Percentiles rank a stretch among this genome's conserved stretches.
Conservation (phyloP, 1,140 invertebrate species). For the Trachymyrmex cornetzi region DNA sequence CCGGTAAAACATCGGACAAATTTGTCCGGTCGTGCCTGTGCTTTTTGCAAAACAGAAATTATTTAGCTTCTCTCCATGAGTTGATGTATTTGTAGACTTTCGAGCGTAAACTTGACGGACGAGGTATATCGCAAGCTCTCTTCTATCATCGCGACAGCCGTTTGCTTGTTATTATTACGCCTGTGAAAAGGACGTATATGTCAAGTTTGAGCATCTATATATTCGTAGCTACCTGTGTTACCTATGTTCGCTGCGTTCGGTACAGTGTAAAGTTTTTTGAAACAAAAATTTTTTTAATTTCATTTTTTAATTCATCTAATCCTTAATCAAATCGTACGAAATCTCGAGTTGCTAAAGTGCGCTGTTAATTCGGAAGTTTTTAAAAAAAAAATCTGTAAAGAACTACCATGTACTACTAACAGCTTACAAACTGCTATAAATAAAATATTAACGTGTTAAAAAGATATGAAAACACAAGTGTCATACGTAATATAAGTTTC, state of each 20-base stretch:
- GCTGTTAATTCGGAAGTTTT: not conserved
- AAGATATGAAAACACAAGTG: not conserved
- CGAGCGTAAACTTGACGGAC: slow-evolving; percentile 28
- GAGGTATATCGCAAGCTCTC: not conserved
- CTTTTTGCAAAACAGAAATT: slow-evolving; percentile 48
- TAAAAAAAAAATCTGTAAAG: not conserved
- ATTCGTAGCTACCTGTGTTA: not conserved
- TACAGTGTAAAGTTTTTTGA: not conserved
- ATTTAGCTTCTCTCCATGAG: slow-evolving; percentile 20
- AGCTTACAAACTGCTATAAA: not conserved
- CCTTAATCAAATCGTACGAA: not conserved
- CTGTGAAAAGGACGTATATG: not conserved
- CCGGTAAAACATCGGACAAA: slow-evolving; percentile 28
- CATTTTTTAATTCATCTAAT: not conserved
- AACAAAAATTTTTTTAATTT: slow-evolving; percentile 1
- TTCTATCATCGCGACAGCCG: not conserved
- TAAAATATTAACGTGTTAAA: slow-evolving; percentile 5
- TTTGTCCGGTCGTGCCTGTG: slow-evolving; percentile 1
- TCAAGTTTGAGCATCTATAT: not conserved
- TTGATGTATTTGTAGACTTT: slow-evolving; percentile 22
- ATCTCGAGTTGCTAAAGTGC: not conserved
- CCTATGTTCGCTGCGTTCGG: not conserved
- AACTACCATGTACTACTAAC: not conserved
- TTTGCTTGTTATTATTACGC: slow-evolving; percentile 19
- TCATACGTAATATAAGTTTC: not conserved